Conservation (phyloP, 2,888 invertebrate genomes). For the Erpobdella octoculata region DNA sequence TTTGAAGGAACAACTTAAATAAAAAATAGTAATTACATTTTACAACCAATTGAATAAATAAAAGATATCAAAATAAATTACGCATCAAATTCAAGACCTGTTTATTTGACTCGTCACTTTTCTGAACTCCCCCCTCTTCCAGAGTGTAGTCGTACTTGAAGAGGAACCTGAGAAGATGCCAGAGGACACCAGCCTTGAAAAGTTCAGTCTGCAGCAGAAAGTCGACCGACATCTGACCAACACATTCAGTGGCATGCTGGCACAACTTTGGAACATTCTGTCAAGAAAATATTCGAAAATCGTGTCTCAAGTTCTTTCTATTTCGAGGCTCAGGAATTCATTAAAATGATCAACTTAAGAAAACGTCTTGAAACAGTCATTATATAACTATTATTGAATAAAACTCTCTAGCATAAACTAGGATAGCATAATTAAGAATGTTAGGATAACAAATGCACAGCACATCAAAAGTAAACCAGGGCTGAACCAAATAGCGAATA, state of each 20-base stretch:
- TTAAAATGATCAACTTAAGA: no score
- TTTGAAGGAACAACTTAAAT: not conserved
- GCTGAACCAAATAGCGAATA: no score
- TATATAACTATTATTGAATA: no score
- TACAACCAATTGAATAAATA: not conserved
- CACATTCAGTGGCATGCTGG: conserved; percentile 80
- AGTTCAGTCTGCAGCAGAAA: conserved; percentile 67
- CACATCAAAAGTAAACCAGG: no score
- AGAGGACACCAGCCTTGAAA: conserved; percentile 66
- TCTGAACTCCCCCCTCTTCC: conserved; percentile 86
- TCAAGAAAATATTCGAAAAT: no score
- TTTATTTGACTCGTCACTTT: conserved; percentile 73
- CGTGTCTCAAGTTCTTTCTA: no score
- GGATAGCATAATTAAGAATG: no score
- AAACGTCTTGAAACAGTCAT: no score
- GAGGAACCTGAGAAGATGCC: conserved; percentile 79
- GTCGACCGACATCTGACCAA: conserved; percentile 77
- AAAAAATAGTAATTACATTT: not conserved
- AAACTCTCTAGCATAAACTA: no score
- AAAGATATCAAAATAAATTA: not conserved
- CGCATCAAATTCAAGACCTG: conserved; percentile 58
- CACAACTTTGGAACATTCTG: conserved; percentile 70
- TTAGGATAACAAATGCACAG: no score
- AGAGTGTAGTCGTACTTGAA: conserved; percentile 94
- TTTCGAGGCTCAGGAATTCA: no score